These are phyloP conservation scores for Pseudochirops cupreus DNA, from an alignment of 2,797 vertebrate genomes.

Conservation along the genomic window DNA sequence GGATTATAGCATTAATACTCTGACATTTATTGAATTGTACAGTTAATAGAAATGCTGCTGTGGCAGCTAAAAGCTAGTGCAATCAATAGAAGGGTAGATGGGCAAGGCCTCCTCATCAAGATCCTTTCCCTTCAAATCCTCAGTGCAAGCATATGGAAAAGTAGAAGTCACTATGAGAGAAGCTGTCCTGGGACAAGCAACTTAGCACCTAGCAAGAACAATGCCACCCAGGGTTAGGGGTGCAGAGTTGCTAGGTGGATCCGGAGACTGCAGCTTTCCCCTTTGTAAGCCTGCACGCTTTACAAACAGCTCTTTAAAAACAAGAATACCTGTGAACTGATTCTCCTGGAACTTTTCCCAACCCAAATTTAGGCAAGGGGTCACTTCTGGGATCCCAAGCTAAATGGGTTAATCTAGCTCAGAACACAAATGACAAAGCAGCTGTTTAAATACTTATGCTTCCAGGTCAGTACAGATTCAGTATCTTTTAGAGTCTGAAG, in stretches of 20 bases:
- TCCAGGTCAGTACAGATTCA: background rate
- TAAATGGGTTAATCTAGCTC: constrained; percentile 12
- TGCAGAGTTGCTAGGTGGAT: background rate
- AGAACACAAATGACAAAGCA: constrained; percentile 5
- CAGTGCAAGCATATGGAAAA: constrained; percentile 41
- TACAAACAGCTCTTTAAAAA: background rate
- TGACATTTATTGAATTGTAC: constrained; percentile 72
- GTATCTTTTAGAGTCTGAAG: background rate
- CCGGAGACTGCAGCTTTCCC: background rate
- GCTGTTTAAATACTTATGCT: background rate
- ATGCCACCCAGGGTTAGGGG: constrained; percentile 14
- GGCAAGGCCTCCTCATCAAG: constrained; percentile 6
- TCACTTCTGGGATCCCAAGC: constrained; percentile 5
- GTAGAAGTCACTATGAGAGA: background rate
- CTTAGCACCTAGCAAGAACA: background rate
- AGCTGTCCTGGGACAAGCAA: background rate
- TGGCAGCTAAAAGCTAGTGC: constrained; percentile 54
- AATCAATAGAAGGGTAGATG: background rate
- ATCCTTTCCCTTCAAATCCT: constrained; percentile 12
- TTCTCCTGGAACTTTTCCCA: background rate
- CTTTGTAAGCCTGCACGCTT: background rate
- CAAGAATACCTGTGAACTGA: background rate
- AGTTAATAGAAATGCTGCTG: constrained; percentile 47
- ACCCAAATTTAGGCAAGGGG: background rate
- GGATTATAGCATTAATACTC: constrained; percentile 1